Conservation (phyloP, 1,140 invertebrate species). For the Phymastichus coffea region DNA sequence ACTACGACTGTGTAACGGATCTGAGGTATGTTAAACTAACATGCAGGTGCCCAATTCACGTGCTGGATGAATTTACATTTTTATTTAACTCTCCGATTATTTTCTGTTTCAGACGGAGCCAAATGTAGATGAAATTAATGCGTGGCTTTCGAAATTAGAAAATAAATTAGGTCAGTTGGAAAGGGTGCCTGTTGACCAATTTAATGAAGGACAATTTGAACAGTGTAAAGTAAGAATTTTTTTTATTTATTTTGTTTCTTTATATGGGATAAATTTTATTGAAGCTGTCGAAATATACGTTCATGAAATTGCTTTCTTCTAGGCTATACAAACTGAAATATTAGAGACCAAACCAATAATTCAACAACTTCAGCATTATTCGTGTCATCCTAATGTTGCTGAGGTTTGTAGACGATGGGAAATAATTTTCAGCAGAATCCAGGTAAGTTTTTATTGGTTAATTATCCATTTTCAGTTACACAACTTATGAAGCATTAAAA, state of each 20-base stretch:
- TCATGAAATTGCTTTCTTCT: conserved; percentile 17
- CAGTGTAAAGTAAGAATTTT: conserved; percentile 53
- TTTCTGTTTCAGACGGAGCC: conserved; percentile 44
- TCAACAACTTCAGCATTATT: conserved; percentile 47
- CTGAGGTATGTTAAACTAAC: conserved; percentile 38
- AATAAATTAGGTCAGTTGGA: conserved; percentile 50
- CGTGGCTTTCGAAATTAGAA: conserved; percentile 56
- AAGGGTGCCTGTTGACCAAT: conserved; percentile 43
- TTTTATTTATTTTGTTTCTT: background rate
- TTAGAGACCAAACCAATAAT: conserved; percentile 50
- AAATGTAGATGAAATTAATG: conserved; percentile 56
- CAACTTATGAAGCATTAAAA: conserved; percentile 7
- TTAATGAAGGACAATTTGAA: conserved; percentile 54
- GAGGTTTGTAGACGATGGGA: conserved; percentile 52
- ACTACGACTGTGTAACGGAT: conserved; percentile 43
- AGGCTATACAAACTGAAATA: conserved; percentile 52
- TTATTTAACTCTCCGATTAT: conserved; percentile 1
- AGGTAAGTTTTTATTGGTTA: conserved; percentile 40
- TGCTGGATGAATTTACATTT: conserved; percentile 13
- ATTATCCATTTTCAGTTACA: background rate
- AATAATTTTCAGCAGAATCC: conserved; percentile 46
- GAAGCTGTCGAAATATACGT: background rate
- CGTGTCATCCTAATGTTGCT: conserved; percentile 50
- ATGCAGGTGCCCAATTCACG: no score
- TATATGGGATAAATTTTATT: background rate